Evolutionary conservation across 2,888 invertebrate species (phyloP).

Genomic region (Helleia helle): DNA sequence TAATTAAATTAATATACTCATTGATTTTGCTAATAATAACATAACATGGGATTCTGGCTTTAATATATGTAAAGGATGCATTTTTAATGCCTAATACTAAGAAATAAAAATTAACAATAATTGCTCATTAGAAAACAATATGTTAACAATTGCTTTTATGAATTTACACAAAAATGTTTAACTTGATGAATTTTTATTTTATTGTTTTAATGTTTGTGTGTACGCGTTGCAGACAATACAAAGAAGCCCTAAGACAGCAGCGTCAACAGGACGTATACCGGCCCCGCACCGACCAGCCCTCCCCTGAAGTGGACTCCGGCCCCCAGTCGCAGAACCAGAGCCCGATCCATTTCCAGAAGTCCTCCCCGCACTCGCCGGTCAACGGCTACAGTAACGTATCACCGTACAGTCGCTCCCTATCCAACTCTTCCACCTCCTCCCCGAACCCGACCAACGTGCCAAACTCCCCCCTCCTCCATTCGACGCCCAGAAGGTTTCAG

Average conservation of each 20-base stretch:
- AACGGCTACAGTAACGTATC: constrained; percentile 73
- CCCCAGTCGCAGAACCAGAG: constrained; percentile 70
- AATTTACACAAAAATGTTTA: no score
- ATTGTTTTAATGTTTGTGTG: no score
- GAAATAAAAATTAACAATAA: no score
- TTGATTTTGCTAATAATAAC: no score
- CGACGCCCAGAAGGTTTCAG: constrained; percentile 64
- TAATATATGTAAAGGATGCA: no score
- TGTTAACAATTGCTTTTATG: no score
- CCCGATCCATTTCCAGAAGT: constrained; percentile 51
- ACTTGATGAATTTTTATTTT: no score
- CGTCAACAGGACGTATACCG: constrained; percentile 87
- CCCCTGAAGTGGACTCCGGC: constrained; percentile 69
- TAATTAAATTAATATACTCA: no score
- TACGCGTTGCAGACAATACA: constrained; percentile 88
- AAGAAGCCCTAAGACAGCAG: constrained; percentile 90
- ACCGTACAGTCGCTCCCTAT: constrained; percentile 46
- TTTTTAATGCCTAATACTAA: no score
- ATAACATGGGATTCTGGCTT: no score
- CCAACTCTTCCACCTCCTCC: constrained; percentile 43
- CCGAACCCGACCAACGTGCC: constrained; percentile 52
- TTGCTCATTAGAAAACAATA: no score
- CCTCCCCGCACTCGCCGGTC: constrained; percentile 67
- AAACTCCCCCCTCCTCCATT: constrained; percentile 61
- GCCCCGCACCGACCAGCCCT: constrained; percentile 75